Evolutionary conservation across 2,113 vertebrate genomes (phyloP), one percentile per base, ranked within the genome.

Genomic region (Sylvilagus bachmani): DNA sequence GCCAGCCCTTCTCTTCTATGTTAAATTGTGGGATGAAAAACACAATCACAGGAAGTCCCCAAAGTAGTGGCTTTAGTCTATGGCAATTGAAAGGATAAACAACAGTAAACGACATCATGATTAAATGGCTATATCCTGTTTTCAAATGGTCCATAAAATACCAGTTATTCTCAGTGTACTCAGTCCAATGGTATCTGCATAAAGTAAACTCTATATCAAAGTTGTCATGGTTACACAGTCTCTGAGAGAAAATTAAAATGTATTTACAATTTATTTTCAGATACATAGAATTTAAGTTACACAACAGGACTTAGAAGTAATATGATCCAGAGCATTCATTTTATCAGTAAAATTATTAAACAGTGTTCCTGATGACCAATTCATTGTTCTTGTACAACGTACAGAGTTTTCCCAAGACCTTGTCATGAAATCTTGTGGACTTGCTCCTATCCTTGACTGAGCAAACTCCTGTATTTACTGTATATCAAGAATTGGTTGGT

Each of bases 91-190:
- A 44, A 44, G 44, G 1, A 44, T 44, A 44, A 44, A 44, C 44
- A 44, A 6, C 44, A 44, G 44, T 44, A 44, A 44, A 44, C 5
- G 6, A 44, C 44, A 44, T 94, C 67, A 6, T 88, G 58, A 75
- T 84, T 49, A 77, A 61, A 58, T 64, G 21, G 25, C 80, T 71
- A 51, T 17, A 44, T 24, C 12, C 6, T 80, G 21, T 55, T 53
- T 90, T 94, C 90, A 88, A 83, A 70, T 27, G 6, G 66, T 80
- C 16, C 36, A 74, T 90, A 84, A 92, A 86, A 51, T 51, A 61
- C 3, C 33, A 80, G 5, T 0, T 29, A 66, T 86, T 75, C 44
- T 44, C 25, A 84, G 33, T 6, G 6, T 83, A 67, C 5, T 85
- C 22, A 86, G 25, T 66, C 31, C 33, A 89, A 14, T 53, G 31